Percentiles rank a stretch among this genome's conserved stretches.
Conservation (phyloP, 2,797 vertebrate genomes). For the Pteronotus mesoamericanus region DNA sequence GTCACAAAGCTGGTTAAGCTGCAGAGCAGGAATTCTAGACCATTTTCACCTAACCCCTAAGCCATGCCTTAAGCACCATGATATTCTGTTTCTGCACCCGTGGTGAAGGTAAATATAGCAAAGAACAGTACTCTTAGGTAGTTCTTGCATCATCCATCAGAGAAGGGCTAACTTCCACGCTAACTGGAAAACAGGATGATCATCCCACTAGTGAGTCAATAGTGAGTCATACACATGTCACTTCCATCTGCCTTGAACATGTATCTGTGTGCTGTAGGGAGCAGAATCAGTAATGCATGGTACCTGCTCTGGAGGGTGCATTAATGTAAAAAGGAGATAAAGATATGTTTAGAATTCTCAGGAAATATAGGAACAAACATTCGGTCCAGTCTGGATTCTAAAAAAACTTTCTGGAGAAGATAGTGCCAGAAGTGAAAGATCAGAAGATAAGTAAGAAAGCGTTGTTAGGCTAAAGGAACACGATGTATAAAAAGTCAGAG, state of each 20-base stretch:
- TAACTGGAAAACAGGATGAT: background rate
- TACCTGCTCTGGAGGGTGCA: background rate
- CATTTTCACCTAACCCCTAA: background rate
- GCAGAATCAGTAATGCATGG: background rate
- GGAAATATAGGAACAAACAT: background rate
- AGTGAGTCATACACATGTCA: background rate
- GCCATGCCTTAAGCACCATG: background rate
- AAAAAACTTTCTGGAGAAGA: background rate
- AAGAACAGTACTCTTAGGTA: background rate
- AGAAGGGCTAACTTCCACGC: background rate
- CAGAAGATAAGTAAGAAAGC: background rate
- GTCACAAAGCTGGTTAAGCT: background rate
- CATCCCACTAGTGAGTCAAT: background rate
- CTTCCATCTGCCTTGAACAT: background rate
- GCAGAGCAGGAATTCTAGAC: background rate
- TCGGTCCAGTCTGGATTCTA: background rate
- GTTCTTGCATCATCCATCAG: no score
- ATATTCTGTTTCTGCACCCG: background rate
- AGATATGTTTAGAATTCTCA: background rate
- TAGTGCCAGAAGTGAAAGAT: background rate
- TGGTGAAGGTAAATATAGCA: background rate
- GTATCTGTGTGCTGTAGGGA: background rate
- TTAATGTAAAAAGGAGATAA: background rate
- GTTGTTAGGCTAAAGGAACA: background rate
- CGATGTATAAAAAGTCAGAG: background rate